Conservation (phyloP, 2,113 vertebrate genomes). For the Mustela nigripes region DNA sequence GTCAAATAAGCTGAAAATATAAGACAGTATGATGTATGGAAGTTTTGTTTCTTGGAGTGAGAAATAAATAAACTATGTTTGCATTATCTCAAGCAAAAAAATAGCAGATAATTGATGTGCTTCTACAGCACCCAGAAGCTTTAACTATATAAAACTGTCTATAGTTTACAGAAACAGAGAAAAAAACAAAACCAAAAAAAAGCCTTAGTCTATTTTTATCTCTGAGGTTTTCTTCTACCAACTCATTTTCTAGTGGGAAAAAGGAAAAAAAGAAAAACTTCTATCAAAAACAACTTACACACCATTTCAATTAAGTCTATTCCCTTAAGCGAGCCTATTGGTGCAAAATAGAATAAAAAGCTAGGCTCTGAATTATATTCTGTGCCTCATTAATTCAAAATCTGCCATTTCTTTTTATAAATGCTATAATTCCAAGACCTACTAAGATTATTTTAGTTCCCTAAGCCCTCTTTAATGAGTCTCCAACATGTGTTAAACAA, state of each 20-base stretch:
- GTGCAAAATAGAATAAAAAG: not conserved
- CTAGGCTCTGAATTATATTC: not conserved
- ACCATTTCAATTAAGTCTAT: conserved; percentile 18
- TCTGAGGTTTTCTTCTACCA: not conserved
- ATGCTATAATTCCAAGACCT: conserved; percentile 9
- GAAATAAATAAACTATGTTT: conserved; percentile 12
- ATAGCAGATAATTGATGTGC: not conserved
- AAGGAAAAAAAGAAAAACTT: not conserved
- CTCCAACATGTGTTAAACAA: not conserved
- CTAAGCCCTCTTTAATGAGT: not conserved
- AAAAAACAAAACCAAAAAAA: not conserved
- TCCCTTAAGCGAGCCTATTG: not conserved
- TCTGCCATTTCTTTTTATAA: not conserved
- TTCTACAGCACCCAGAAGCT: not conserved
- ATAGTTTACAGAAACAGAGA: not conserved
- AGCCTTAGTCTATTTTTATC: not conserved
- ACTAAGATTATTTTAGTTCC: conserved; percentile 13
- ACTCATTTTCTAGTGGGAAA: not conserved
- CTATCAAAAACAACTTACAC: not conserved
- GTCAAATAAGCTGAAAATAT: not conserved
- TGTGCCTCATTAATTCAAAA: conserved; percentile 17
- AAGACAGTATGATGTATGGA: not conserved
- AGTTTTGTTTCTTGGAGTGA: not conserved
- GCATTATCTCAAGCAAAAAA: not conserved
- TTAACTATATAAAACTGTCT: not conserved